Conservation (phyloP, 2,113 vertebrate genomes). For the Marcusenius ussheri region DNA sequence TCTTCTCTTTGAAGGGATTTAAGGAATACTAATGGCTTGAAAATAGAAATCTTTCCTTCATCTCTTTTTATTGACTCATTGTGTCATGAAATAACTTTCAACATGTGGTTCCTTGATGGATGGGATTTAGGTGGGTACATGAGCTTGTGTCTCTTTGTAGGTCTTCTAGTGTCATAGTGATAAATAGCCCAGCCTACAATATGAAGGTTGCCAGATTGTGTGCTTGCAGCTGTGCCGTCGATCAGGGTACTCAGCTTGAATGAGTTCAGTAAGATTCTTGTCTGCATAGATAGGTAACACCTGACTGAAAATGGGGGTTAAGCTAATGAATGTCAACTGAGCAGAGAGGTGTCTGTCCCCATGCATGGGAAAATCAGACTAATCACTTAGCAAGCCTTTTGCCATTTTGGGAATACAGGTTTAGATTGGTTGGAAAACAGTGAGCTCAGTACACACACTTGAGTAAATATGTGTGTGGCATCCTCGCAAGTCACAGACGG, state of each 20-base stretch:
- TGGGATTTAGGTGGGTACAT: neutral
- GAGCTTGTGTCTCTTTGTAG: neutral
- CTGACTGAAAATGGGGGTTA: neutral
- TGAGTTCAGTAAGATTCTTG: neutral
- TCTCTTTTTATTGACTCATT: neutral
- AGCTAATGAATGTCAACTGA: neutral
- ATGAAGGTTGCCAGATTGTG: neutral
- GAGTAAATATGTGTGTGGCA: neutral
- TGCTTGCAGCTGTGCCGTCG: neutral
- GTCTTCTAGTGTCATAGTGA: neutral
- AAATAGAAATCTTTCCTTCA: neutral
- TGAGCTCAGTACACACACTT: neutral
- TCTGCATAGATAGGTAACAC: neutral
- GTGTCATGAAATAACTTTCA: neutral
- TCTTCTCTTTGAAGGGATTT: neutral
- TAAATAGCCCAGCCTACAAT: neutral
- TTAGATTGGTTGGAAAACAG: neutral
- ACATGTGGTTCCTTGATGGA: neutral
- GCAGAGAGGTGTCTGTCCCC: neutral
- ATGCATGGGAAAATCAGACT: neutral
- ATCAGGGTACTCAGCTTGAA: neutral
- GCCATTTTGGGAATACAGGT: neutral
- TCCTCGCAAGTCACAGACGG: neutral
- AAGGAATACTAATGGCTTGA: neutral
- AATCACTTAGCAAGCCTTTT: neutral